These are phyloP conservation scores for Clavelina lepadiformis DNA, from an alignment of 23 tunicate species.

Conservation along the genomic window DNA sequence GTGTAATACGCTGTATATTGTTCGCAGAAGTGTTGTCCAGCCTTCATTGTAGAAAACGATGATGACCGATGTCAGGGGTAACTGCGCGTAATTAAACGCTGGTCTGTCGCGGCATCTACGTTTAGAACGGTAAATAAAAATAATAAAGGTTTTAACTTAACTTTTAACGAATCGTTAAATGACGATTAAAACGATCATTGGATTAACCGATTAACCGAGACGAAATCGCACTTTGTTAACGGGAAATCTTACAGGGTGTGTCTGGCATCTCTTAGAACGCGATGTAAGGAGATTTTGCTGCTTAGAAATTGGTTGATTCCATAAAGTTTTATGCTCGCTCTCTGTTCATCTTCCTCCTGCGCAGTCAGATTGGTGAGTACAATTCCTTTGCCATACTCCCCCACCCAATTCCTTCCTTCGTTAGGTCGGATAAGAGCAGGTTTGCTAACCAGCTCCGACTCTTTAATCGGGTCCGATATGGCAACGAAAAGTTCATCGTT, in stretches of 20 bases:
- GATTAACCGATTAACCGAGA: not conserved
- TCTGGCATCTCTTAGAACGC: conserved; percentile 26
- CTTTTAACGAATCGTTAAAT: not conserved
- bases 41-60: conserved; percentile 74
- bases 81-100: conserved; percentile 31
- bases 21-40: conserved; percentile 52
- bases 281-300: conserved; percentile 39
- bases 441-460: too few species aligned
- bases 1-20: conserved; percentile 65
- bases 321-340: not conserved
- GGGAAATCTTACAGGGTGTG: conserved; percentile 23
- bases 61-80: conserved; percentile 56
- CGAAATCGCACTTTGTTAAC: not conserved
- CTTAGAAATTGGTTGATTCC: conserved; percentile 45
- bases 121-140: not conserved
- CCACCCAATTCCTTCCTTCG: conserved; percentile 9
- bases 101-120: conserved; percentile 18
- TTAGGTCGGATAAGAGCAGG: too few species aligned
- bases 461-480: too few species aligned
- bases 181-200: not conserved
- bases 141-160: not conserved
- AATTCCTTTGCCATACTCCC: conserved; percentile 23
- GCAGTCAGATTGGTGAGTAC: not conserved
- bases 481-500: too few species aligned
- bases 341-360: conserved; percentile 4